Evolutionary conservation across 2,797 vertebrate genomes (phyloP).

Genomic region (Stomatorhinus walkeri): DNA sequence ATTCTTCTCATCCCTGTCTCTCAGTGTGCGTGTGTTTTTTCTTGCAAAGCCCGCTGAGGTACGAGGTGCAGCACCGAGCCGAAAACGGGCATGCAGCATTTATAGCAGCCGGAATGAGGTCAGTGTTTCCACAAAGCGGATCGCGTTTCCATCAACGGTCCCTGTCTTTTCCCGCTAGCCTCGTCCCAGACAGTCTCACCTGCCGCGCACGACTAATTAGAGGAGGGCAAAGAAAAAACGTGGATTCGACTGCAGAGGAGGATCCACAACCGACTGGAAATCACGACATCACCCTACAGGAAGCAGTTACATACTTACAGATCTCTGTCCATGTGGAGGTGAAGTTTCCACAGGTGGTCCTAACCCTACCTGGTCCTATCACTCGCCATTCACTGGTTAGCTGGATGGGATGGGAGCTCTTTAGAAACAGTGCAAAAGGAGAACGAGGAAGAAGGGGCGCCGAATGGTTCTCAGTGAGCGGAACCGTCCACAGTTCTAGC

Average conservation of each 20-base stretch:
- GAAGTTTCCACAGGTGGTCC: not conserved
- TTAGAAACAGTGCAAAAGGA: not conserved
- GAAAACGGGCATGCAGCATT: not conserved
- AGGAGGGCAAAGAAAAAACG: not conserved
- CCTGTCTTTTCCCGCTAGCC: not conserved
- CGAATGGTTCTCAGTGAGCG: not conserved
- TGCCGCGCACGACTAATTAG: not conserved
- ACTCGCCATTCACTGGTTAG: not conserved
- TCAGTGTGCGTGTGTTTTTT: not conserved
- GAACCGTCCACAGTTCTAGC: not conserved
- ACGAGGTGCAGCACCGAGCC: not conserved
- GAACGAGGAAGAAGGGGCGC: not conserved
- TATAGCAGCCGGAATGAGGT: slow-evolving; percentile 11
- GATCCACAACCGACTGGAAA: not conserved
- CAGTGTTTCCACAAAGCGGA: not conserved
- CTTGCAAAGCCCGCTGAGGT: not conserved
- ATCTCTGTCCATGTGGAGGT: not conserved
- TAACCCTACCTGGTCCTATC: not conserved
- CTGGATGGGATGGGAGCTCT: not conserved
- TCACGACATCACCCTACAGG: not conserved
- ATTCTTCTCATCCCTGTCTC: not conserved
- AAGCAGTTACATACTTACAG: slow-evolving; percentile 7
- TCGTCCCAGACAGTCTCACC: not conserved
- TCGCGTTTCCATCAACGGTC: not conserved
- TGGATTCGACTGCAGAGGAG: not conserved